Conservation (phyloP, 2,113 vertebrate species). For the Conger conger region DNA sequence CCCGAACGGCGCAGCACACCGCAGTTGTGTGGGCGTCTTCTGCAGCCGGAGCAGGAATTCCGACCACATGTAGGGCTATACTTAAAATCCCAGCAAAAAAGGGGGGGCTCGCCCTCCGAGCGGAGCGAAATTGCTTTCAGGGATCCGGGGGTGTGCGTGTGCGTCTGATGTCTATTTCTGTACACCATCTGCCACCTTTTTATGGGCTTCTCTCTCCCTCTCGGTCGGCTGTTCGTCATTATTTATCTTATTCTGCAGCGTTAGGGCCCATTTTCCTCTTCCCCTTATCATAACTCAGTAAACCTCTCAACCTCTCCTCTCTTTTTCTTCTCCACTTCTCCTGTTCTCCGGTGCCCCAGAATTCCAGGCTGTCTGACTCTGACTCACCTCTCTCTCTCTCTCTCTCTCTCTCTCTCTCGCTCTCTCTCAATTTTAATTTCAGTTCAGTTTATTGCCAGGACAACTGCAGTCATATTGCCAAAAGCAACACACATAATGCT, state of each 20-base stretch:
- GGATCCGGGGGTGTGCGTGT: constrained; percentile 29
- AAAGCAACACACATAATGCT: too few species aligned
- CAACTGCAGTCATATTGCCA: too few species aligned
- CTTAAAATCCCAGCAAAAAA: constrained; percentile 20
- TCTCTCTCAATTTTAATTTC: background rate
- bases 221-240: constrained; percentile 28
- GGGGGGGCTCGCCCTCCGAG: background rate
- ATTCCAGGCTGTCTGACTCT: constrained; percentile 33
- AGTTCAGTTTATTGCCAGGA: too few species aligned
- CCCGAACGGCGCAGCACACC: background rate
- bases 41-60: constrained; percentile 23
- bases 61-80: constrained; percentile 16
- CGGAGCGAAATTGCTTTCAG: background rate
- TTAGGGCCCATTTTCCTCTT: constrained; percentile 7
- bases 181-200: constrained; percentile 40
- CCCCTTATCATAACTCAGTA: constrained; percentile 8
- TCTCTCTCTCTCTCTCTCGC: constrained; percentile 9
- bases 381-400: background rate
- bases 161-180: constrained; percentile 35
- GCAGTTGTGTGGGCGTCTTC: constrained; percentile 15
- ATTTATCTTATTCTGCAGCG: constrained; percentile 36
- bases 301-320: background rate
- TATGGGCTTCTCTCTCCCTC: background rate
- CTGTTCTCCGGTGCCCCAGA: constrained; percentile 7
- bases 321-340: background rate